Base-by-base conservation (phyloP, 2,888 invertebrate species). In the Sialis fuliginosa region DNA sequence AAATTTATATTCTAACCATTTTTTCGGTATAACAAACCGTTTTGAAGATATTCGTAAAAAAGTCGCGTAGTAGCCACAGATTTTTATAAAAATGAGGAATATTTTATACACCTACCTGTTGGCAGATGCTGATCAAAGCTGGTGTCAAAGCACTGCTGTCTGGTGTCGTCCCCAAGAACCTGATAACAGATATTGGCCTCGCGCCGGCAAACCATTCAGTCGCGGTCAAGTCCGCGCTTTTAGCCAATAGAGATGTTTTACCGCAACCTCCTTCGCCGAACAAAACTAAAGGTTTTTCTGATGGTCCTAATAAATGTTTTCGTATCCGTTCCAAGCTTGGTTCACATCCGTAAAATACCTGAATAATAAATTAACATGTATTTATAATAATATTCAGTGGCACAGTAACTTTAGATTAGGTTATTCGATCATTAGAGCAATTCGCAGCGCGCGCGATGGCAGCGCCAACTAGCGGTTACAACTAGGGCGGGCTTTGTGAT, bases 191-290 rank as follows among this genome's bases (percentile, higher is more conserved):
- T 13, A 93, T 79, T 0, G 95, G 92, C 45, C 80, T 77, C 1
- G 76, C 78, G 0, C 77, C 79, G 13, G 72, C 68, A 51, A 84
- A 81, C 86, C 85, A 89, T 43, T 72, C 75, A 35, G 70, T 74
- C 6, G 79, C 71, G 1, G 82, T 84, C 63, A 85, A 73, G 30
- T 87, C 84, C 1, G 93, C 91, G 50, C 88, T 85, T 66, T 93
- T 93, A 1, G 97, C 86, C 49, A 97, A 69, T 1, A 97, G 70
- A 12, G 96, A 96, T 1, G 97, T 97, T 66, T 98, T 98, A 0
- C 97, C 97, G 60, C 96, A 96, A 39, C 97, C 97, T 59, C 95
- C 90, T 66, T 91, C 91, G 34, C 97, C 97, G 61, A 90, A 90
- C 48, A 96, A 68, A 13, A 95, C 87, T 49, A 95, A 68, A 1